Evolutionary conservation across 2,888 invertebrate genomes (phyloP).

Genomic region (Petrolisthes cinctipes): DNA sequence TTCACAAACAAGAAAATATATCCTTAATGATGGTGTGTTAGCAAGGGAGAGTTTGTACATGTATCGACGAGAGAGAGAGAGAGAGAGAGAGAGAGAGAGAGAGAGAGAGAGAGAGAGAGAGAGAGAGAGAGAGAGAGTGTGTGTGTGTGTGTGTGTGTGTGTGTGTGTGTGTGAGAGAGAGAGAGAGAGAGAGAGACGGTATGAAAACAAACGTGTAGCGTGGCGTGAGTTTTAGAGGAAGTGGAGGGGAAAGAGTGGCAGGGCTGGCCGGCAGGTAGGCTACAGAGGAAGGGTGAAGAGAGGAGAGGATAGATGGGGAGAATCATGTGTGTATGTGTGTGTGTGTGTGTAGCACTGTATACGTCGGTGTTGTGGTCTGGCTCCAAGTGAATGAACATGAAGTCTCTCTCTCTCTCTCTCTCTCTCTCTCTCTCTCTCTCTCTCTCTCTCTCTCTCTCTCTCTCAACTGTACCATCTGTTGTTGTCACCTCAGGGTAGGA

Average conservation of each 20-base stretch:
- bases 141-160: not conserved
- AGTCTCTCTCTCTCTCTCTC: not conserved
- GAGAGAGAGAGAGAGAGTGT: slow-evolving; percentile 8
- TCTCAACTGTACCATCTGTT: not conserved
- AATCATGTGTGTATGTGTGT: not conserved
- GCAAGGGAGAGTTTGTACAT: not conserved
- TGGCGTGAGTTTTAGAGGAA: not conserved
- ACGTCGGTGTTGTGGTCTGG: not conserved
- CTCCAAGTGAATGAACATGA: too few species aligned
- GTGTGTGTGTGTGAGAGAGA: not conserved
- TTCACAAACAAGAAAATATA: too few species aligned
- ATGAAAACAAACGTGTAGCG: not conserved
- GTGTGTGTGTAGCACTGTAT: not conserved
- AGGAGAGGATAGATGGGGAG: too few species aligned
- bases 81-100: not conserved
- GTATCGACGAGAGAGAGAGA: too few species aligned
- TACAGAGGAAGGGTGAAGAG: too few species aligned
- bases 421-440: not conserved
- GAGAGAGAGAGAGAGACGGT: not conserved
- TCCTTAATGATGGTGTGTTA: too few species aligned
- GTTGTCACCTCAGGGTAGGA: not conserved
- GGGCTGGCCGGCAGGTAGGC: too few species aligned
- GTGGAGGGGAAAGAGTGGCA: not conserved
- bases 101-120: not conserved
- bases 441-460: not conserved